Percentiles rank a stretch among this genome's conserved stretches.
phyloP scores from a whole-genome alignment of 35 echinoderm and acorn worm genomes.

The Heliocidaris erythrogramma region DNA sequence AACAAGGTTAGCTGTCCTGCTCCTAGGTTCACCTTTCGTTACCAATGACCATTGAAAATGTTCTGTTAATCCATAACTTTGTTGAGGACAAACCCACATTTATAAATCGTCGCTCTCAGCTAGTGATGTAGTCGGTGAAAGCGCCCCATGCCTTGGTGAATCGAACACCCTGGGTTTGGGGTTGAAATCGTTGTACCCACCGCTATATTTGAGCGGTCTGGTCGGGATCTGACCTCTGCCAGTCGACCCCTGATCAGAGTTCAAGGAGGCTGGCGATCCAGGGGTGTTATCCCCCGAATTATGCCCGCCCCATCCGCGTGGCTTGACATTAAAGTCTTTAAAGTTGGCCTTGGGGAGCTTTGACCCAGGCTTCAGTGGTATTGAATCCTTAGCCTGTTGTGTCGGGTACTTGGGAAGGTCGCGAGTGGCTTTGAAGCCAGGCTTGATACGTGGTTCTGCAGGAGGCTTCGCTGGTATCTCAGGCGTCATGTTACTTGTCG shows the following conservation, averaged over 20 bases:
- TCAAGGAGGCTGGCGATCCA: conserved; percentile 50
- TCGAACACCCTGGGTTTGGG: conserved; percentile 46
- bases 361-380: conserved; percentile 38
- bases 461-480: conserved; percentile 15
- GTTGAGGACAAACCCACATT: background rate
- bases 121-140: conserved; percentile 28
- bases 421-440: conserved; percentile 13
- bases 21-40: background rate
- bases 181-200: conserved; percentile 59
- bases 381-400: background rate
- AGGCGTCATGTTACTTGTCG: conserved; percentile 31
- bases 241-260: conserved; percentile 48
- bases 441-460: conserved; percentile 52
- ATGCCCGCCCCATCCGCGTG: conserved; percentile 57
- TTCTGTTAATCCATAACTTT: background rate
- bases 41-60: background rate
- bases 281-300: conserved; percentile 37
- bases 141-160: conserved; percentile 19
- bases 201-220: conserved; percentile 47
- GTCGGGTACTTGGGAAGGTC: conserved; percentile 13
- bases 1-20: background rate
- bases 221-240: background rate
- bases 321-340: conserved; percentile 62
- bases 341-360: conserved; percentile 13
- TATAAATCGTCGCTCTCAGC: conserved; percentile 40